Conservation (phyloP, 2,113 vertebrate genomes). For the Prionailurus bengalensis region DNA sequence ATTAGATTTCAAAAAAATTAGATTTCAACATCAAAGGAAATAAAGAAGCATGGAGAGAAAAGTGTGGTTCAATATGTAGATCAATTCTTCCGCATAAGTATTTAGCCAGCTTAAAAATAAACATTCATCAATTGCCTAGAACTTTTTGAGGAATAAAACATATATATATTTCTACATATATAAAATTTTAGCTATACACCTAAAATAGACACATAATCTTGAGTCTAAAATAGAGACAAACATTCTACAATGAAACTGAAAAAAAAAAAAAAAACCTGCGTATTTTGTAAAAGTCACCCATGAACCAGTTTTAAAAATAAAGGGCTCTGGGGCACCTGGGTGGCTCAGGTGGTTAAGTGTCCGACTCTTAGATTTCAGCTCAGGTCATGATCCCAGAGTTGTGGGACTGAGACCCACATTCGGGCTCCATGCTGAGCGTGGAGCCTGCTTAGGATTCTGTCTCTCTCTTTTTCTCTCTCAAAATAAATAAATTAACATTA, state of each 20-base stretch:
- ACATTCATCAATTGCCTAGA: not conserved
- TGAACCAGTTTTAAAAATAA: not conserved
- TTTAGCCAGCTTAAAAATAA: conserved; percentile 22
- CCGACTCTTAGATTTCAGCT: no score
- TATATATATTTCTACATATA: not conserved
- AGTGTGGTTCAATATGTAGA: conserved; percentile 8
- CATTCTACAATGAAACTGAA: conserved; percentile 12
- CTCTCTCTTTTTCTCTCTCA: no score
- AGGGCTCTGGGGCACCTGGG: not conserved
- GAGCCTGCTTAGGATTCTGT: no score
- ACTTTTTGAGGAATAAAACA: not conserved
- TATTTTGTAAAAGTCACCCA: conserved; percentile 32
- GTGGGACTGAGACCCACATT: no score
- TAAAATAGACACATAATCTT: conserved; percentile 6
- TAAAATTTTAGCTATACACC: not conserved
- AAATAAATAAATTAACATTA: no score
- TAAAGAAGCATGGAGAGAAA: conserved; percentile 4
- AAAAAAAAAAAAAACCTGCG: conserved; percentile 46
- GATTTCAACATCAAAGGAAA: conserved; percentile 55
- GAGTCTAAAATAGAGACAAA: not conserved
- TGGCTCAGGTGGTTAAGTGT: no score
- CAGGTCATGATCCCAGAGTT: no score
- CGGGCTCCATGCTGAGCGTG: no score
- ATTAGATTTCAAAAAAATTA: conserved; percentile 57
- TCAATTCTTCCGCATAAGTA: conserved; percentile 5